phyloP scores from a whole-genome alignment of 2,888 invertebrate genomes.

The Noctua fimbriata region DNA sequence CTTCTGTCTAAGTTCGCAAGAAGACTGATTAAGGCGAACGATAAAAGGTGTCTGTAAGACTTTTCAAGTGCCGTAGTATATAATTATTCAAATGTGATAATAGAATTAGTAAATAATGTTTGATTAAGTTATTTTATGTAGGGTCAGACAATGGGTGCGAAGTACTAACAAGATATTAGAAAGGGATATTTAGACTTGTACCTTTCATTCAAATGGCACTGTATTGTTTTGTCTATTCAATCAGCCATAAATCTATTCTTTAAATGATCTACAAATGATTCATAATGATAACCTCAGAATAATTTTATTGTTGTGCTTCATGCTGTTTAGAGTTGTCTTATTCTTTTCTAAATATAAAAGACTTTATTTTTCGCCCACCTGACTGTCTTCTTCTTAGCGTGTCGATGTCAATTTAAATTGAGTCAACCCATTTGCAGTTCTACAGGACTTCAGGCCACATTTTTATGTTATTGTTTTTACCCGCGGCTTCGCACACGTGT shows the following conservation, averaged over 20 bases:
- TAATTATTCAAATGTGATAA: conserved; percentile 8
- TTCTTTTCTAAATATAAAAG: too few relatives aligned
- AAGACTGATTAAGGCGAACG: conserved; percentile 18
- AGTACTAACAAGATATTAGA: background rate
- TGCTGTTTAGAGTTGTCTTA: background rate
- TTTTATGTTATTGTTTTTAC: background rate
- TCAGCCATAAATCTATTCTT: background rate
- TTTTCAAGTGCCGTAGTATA: background rate
- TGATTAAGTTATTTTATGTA: conserved; percentile 12
- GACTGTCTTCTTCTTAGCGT: background rate
- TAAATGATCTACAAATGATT: background rate
- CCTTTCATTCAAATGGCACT: too few relatives aligned
- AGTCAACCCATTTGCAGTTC: background rate
- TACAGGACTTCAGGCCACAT: background rate
- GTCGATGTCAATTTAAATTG: too few relatives aligned
- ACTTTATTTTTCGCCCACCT: too few relatives aligned
- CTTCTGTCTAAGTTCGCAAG: background rate
- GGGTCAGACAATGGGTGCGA: conserved; percentile 35
- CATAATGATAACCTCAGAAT: background rate
- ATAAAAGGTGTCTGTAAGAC: background rate
- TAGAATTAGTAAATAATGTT: conserved; percentile 40
- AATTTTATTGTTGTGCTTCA: background rate
- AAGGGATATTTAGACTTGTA: conserved; percentile 15
- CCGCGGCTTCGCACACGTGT: too few relatives aligned
- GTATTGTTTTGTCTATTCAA: background rate